phyloP scores from a whole-genome alignment of 2,797 vertebrate genomes.

The Notoglanidium macrostoma region DNA sequence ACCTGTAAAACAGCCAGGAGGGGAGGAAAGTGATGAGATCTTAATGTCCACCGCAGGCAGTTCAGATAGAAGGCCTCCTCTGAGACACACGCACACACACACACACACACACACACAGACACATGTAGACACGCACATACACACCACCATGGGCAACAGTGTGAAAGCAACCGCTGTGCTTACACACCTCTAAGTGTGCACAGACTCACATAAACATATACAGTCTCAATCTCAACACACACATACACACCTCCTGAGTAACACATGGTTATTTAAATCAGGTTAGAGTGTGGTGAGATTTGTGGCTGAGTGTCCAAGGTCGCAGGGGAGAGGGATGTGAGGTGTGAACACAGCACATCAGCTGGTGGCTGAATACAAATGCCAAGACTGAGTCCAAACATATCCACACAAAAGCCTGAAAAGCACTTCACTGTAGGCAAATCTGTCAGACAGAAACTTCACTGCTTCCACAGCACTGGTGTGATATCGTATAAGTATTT shows the following conservation, averaged over 20 bases:
- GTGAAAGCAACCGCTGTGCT: neutral
- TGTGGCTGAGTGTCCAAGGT: slow-evolving; percentile 63
- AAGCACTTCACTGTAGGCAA: slow-evolving; percentile 20
- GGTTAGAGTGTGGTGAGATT: slow-evolving; percentile 53
- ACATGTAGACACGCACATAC: neutral
- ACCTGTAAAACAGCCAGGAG: slow-evolving; percentile 29
- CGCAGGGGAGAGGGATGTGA: slow-evolving; percentile 51
- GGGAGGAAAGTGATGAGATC: slow-evolving; percentile 39
- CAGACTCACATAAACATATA: neutral
- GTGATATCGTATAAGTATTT: neutral
- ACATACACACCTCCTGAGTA: neutral
- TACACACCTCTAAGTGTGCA: slow-evolving; percentile 6
- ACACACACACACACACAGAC: slow-evolving; percentile 3
- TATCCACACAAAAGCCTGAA: slow-evolving; percentile 42
- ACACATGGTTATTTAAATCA: neutral
- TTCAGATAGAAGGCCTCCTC: slow-evolving; percentile 34
- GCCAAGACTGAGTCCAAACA: slow-evolving; percentile 48
- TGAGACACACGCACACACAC: neutral
- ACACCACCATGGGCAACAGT: neutral
- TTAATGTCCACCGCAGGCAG: slow-evolving; percentile 31
- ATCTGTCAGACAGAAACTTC: slow-evolving; percentile 8
- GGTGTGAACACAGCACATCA: slow-evolving; percentile 69
- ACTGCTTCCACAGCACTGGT: neutral
- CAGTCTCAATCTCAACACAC: neutral
- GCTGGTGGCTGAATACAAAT: slow-evolving; percentile 67